Percentiles rank a stretch among this genome's conserved stretches.
Conservation (phyloP, 2,113 vertebrate species). For the Zosterops borbonicus region DNA sequence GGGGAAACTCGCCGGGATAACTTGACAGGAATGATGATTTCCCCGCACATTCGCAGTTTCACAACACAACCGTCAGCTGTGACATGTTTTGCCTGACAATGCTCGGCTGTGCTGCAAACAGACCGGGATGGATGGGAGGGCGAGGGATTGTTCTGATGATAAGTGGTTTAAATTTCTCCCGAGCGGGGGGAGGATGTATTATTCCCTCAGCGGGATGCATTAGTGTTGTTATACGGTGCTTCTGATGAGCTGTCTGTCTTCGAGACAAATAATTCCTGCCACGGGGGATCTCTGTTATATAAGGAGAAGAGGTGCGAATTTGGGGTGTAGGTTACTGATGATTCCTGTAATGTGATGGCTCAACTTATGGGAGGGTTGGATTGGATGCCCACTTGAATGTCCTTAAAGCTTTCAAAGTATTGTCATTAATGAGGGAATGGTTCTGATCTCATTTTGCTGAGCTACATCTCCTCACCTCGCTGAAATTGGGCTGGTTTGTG, state of each 20-base stretch:
- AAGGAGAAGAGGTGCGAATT: conserved; percentile 11
- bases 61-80: conserved; percentile 5
- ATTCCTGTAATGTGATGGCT: neutral
- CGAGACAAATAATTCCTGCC: neutral
- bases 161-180: neutral
- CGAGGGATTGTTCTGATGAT: neutral
- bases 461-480: neutral
- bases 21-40: conserved; percentile 3
- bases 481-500: neutral
- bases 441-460: neutral
- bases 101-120: neutral
- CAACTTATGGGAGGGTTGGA: neutral
- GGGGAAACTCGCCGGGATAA: neutral
- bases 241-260: neutral
- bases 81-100: conserved; percentile 16
- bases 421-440: neutral
- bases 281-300: neutral
- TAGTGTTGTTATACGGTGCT: neutral
- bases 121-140: neutral
- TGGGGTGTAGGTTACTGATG: neutral
- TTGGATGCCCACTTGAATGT: neutral
- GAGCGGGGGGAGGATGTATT: neutral
- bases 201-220: neutral
- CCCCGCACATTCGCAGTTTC: neutral
- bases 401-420: neutral